Percentiles rank a stretch among this genome's conserved stretches.
Evolutionary conservation across 2,888 invertebrate genomes (phyloP).

Genomic region (Trichopoda pennipes): DNA sequence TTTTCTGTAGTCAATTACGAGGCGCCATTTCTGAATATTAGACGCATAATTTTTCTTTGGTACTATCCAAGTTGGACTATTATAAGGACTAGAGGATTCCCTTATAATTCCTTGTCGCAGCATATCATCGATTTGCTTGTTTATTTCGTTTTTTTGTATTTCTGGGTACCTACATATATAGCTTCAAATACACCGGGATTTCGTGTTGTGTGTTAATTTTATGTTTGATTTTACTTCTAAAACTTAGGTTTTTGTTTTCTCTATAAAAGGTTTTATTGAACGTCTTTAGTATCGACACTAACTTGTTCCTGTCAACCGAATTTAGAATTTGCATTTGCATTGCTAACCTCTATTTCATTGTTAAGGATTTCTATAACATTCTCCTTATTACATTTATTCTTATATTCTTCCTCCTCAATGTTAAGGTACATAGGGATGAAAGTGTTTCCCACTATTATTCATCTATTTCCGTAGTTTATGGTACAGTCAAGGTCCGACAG

Average conservation of each 20-base stretch:
- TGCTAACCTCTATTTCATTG: too few species aligned
- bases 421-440: too few species aligned
- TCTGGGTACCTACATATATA: neutral
- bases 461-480: too few species aligned
- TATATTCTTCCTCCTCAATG: too few species aligned
- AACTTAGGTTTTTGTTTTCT: neutral
- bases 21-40: too few species aligned
- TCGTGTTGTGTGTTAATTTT: neutral
- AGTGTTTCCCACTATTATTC: too few species aligned
- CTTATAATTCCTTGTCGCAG: neutral
- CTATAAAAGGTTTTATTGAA: neutral
- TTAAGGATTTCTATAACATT: too few species aligned
- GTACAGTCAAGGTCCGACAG: too few species aligned
- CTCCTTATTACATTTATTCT: too few species aligned
- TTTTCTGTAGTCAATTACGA: neutral
- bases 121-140: neutral
- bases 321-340: too few species aligned
- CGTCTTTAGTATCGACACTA: neutral
- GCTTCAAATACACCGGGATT: neutral
- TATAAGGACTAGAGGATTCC: neutral
- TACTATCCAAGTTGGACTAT: conserved; percentile 2
- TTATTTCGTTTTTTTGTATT: neutral
- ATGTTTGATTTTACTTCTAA: neutral
- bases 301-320: neutral
- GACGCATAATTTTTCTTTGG: neutral